phyloP scores from a whole-genome alignment of 1,140 invertebrate species.

The Caenorhabditis brenneri region DNA sequence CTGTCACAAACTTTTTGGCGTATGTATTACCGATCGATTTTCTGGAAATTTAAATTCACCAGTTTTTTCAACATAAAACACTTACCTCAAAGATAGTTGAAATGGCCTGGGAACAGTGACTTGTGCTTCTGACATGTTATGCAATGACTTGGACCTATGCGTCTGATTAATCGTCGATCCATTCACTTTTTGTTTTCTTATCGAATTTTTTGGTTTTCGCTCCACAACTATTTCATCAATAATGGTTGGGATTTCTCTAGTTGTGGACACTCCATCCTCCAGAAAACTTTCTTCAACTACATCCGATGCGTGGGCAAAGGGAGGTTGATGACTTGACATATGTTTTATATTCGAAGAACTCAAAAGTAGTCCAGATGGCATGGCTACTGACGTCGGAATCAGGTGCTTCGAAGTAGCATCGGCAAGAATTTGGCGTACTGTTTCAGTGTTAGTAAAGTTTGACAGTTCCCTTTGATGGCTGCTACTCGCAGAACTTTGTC shows the following conservation, averaged over 20 bases:
- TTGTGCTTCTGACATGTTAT: neutral
- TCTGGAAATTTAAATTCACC: neutral
- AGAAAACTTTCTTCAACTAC: conserved; percentile 22
- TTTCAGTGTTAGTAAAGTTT: neutral
- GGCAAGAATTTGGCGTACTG: neutral
- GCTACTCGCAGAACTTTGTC: neutral
- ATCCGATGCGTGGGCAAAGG: neutral
- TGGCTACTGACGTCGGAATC: neutral
- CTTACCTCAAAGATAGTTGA: neutral
- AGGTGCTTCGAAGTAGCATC: neutral
- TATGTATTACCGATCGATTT: neutral
- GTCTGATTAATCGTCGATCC: neutral
- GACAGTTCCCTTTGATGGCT: too few relatives aligned
- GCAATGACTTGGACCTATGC: neutral
- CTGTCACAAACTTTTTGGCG: conserved; percentile 15
- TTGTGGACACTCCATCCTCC: neutral
- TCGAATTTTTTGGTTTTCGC: neutral
- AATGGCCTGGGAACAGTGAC: conserved; percentile 15
- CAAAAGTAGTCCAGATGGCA: neutral
- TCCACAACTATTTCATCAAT: neutral
- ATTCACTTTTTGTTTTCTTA: neutral
- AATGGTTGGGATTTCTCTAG: neutral
- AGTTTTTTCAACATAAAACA: neutral
- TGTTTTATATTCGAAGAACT: neutral
- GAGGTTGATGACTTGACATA: neutral